Evolutionary conservation across 2,797 vertebrate species (phyloP), one percentile per base, ranked within the genome.

Genomic region (Enteromius treurensis): DNA sequence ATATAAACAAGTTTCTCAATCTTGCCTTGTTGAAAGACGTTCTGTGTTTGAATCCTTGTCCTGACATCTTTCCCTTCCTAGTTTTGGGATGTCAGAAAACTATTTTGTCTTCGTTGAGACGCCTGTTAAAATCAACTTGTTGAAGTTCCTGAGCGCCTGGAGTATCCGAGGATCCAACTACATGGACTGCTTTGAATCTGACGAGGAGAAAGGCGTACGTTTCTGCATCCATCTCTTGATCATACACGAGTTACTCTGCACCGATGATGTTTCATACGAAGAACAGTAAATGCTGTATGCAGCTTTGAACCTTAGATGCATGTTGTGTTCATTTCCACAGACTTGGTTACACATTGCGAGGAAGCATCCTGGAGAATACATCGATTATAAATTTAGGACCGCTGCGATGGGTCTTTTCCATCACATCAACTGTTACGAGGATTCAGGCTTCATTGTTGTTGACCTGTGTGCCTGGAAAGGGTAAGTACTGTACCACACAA

Each of bases 101-200:
- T 96, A 99, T 89, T 96, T 99, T 0, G 95, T 99, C 47, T 99
- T 99, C 86, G 97, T 99, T 88, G 98, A 99, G 92, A 98, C 97
- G 0, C 98, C 98, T 0, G 94, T 99, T 89, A 99, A 99, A 92
- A 99, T 99, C 93, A 97, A 99, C 91, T 94, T 99, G 42, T 90
- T 98, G 90, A 99, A 99, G 87, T 99, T 99, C 89, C 92, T 99
- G 88, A 96, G 97, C 3, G 96, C 97, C 3, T 99, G 98, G 98
- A 98, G 96, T 87, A 96, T 99, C 83, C 96, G 98, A 91, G 98
- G 98, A 86, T 95, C 97, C 89, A 98, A 98, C 93, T 99, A 99
- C 92, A 98, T 99, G 97, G 98, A 99, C 90, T 99, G 98, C 88
- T 99, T 99, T 0, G 98, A 99, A 90, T 97, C 96, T 84, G 97